These are phyloP conservation scores for Polypterus bichir DNA, from an alignment of 2,113 vertebrate genomes.

Conservation along the genomic window DNA sequence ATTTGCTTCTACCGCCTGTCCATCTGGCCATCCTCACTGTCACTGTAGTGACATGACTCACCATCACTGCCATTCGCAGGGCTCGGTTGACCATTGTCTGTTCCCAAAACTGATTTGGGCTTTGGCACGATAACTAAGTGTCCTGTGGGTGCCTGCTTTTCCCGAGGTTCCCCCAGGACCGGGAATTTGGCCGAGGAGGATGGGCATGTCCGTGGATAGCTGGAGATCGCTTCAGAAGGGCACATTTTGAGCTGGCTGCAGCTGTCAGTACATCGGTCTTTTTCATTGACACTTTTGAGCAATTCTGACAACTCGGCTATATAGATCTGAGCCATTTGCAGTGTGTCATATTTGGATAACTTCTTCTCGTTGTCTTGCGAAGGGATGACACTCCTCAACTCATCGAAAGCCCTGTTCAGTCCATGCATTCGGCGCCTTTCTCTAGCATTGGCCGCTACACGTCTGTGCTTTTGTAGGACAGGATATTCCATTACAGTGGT, in stretches of 20 bases:
- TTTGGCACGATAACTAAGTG: constrained; percentile 40
- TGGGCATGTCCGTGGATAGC: constrained; percentile 15
- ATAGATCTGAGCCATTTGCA: constrained; percentile 68
- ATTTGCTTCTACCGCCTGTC: constrained; percentile 26
- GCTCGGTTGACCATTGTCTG: constrained; percentile 18
- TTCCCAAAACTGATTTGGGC: constrained; percentile 28
- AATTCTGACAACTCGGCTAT: constrained; percentile 59
- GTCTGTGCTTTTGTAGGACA: constrained; percentile 45
- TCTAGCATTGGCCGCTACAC: constrained; percentile 60
- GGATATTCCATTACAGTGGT: constrained; percentile 4
- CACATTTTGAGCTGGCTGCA: constrained; percentile 30
- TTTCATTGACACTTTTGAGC: constrained; percentile 40
- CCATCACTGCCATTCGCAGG: constrained; percentile 48
- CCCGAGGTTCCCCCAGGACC: constrained; percentile 18
- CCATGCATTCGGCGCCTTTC: constrained; percentile 64
- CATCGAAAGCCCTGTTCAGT: constrained; percentile 59
- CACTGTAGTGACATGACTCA: constrained; percentile 51
- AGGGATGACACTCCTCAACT: constrained; percentile 59
- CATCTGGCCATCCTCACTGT: constrained; percentile 40
- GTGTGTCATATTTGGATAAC: constrained; percentile 62
- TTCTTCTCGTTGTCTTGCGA: constrained; percentile 59
- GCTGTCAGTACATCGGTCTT: constrained; percentile 26
- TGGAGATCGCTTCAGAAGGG: constrained; percentile 5
- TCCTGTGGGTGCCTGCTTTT: constrained; percentile 23
- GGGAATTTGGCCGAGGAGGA: constrained; percentile 9